Evolutionary conservation across 2,797 vertebrate species (phyloP), one percentile per base, ranked within the genome.

Genomic region (Leptodactylus fallax): DNA sequence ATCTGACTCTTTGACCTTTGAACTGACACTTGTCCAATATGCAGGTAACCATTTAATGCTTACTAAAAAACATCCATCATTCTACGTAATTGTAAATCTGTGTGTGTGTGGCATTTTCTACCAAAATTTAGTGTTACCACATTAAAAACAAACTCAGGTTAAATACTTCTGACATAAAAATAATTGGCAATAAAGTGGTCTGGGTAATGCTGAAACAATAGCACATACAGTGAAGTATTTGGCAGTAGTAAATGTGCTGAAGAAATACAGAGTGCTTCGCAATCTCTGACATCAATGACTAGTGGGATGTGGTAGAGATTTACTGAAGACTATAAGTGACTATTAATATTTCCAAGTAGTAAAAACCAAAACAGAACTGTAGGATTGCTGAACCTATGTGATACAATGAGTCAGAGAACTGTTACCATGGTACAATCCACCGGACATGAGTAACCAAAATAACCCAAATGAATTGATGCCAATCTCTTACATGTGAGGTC

Each of bases 311-410:
- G 51, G 81, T 71, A 72, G n/a, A 19, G 21, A 27, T 72, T 56
- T 58, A 36, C 81, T 85, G 55, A n/a, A 13, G 55, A 11, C 76
- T 25, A 23, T 56, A 51, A 85, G 10, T 21, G 55, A 25, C 19
- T 55, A 87, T 87, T 87, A 81, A 67, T 79, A 86, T 79, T 86
- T 86, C 63, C 61, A 79, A 69, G 19, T 47, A 36, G 25, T 71
- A 78, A 27, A 72, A 49, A 6, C 3, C 69, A 72, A 45, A 74
- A 16, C 8, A 74, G 79, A 86, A 72, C 27, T 25, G n/a, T 69
- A 36, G 36, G 36, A 36, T 36, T 36, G 36, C 36, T 36, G 36
- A 36, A 36, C 36, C 1, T 36, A 36, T 36, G 61, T 77, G 23
- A 85, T 36, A 36, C 36, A 36, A 79, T 86, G 77, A 86, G 61